These are phyloP conservation scores for Kryptolebias marmoratus DNA, from an alignment of 2,113 vertebrate genomes.

Conservation along the genomic window DNA sequence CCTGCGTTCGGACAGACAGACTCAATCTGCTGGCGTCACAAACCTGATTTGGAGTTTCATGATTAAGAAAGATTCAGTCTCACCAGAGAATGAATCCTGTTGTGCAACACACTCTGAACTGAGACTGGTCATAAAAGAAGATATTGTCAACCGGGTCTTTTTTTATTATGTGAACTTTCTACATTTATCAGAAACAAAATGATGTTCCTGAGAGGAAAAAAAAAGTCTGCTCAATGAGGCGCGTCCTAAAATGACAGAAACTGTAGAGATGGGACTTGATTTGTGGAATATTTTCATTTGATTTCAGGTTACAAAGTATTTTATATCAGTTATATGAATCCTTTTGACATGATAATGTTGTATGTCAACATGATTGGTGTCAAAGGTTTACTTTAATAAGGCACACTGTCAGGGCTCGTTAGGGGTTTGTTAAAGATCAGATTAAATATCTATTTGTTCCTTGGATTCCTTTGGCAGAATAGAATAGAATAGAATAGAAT, in stretches of 20 bases:
- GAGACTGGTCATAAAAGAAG: constrained; percentile 20
- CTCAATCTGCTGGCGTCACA: constrained; percentile 7
- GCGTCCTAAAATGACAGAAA: neutral
- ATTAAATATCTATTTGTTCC: neutral
- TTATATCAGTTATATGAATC: neutral
- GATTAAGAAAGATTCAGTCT: constrained; percentile 10
- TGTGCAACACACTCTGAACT: neutral
- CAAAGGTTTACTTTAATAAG: neutral
- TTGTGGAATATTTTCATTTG: neutral
- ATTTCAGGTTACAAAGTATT: neutral
- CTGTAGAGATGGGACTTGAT: neutral
- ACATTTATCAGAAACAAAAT: neutral
- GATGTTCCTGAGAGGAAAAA: neutral
- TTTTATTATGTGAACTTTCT: constrained; percentile 9
- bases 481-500: too few species aligned
- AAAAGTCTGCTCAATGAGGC: neutral
- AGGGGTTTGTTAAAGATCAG: neutral
- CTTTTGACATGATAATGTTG: neutral
- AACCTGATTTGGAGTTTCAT: neutral
- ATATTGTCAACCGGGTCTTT: neutral
- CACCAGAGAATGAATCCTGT: constrained; percentile 2
- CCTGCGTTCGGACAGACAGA: constrained; percentile 5
- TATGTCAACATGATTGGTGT: neutral
- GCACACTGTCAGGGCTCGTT: neutral
- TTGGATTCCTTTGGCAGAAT: too few species aligned